Evolutionary conservation across 1,140 invertebrate species (phyloP), one percentile per base, ranked within the genome.

Genomic region (Phocides pigmalion): DNA sequence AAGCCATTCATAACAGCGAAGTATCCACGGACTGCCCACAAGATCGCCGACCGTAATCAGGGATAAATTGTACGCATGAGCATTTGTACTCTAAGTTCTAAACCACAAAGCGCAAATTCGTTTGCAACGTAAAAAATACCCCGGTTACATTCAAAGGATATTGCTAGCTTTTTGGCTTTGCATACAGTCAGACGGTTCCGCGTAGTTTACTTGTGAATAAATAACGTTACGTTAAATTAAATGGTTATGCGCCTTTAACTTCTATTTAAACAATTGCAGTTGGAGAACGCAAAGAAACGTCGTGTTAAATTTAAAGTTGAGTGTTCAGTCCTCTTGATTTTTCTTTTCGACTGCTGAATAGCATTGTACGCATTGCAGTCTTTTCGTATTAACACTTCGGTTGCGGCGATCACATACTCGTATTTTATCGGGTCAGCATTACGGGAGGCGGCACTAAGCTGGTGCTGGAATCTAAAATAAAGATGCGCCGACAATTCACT

Each of bases 221-320:
- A 56, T 56, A 56, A 56, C 37, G 12, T 16, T 56, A 56, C 53
- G 19, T 56, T 56, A 56, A 56, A 56, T 56, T 42, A 56, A 56
- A 56, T 28, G 37, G 53, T 42, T 42, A 56, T 15, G 11, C 37
- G 53, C 37, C 53, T 56, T 56, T 56, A 42, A 42, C 37, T 42
- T 56, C 19, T 42, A 8, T 22, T 42, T 28, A 42, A 56, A 42
- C 20, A 42, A 42, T 41, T 56, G 35, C 37, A 56, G 12, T 20
- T 54, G 50, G 37, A 42, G 17, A 35, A 4, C 9, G 32, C 11
- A 35, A 42, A 42, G 35, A 41, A 54, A 12, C 12, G 3, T 17
- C 12, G 37, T 16, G 19, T 42, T 56, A 19, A 22, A 56, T 56
- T 35, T 56, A 56, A 54, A 41, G 19, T 54, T 54, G 25, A 54